Evolutionary conservation across 2,888 invertebrate species (phyloP), one percentile per base, ranked within the genome.

Genomic region (Slavum lentiscoides): DNA sequence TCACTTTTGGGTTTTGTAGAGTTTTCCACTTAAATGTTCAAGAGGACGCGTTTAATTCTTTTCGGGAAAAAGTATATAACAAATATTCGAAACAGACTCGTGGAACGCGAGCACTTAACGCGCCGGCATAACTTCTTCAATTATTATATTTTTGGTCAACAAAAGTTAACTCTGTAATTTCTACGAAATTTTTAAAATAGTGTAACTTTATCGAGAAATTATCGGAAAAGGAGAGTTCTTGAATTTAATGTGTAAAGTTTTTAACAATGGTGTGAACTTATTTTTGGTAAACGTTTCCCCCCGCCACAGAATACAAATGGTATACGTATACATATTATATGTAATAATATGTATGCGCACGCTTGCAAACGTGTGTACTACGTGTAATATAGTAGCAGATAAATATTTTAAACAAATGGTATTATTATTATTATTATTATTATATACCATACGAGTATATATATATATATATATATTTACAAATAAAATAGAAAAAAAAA

Each of bases 141-240:
- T 58, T 67, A 75, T 67, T 67, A 66, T 67, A 64, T 74, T 64
- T 59, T 74, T 55, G 37, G 64, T 74, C 37, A 58, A 66, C 39
- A 43, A 58, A 13, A 15, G 43, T 75, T 67, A 23, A 67, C 74
- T 39, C 58, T 43, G 39, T 0, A 23, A 43, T 66, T 75, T 23
- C 5, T 67, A 11, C 49, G 11, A 37, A 49, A 53, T 30, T 21
- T 19, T 53, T 19, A 30, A 74, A 64, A 72, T 21, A 13, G 23
- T 23, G 6, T 15, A 53, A 53, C 37, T 64, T 23, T 23, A 67
- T 67, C 3, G 19, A 30, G 30, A 23, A 75, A 75, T 67, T 55
- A 55, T 39, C 30, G 30, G 37, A 21, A 64, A 66, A 64, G 17
- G 59, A 21, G 15, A 66, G 21, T 74, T 58, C 9, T 74, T 55